A percentile compares a stretch with the other conserved stretches of the same genome.
Evolutionary conservation across 2,797 vertebrate species (phyloP).

Genomic region (Pangasius larnaudii): DNA sequence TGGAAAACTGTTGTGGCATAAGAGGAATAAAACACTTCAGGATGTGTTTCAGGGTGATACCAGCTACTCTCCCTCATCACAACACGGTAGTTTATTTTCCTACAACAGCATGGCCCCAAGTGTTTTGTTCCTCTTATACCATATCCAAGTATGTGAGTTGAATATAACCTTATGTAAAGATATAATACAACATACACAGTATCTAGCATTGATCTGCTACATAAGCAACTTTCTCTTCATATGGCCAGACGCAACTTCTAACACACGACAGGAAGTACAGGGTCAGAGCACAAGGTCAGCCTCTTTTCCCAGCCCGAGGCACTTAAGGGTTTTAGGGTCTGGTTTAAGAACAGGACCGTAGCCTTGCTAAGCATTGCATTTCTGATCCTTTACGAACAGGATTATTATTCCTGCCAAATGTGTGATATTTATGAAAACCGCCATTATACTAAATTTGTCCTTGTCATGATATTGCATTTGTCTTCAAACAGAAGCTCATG

Average conservation of each 20-base stretch:
- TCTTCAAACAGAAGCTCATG: not conserved
- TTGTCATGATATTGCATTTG: too few relatives aligned
- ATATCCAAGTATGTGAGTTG: not conserved
- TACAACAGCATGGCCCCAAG: not conserved
- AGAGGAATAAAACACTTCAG: not conserved
- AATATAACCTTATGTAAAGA: not conserved
- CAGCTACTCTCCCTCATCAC: not conserved
- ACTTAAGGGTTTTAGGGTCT: not conserved
- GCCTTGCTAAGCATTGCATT: not conserved
- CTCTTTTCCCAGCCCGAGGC: not conserved
- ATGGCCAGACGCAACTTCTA: not conserved
- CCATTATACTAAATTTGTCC: not conserved
- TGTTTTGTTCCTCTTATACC: not conserved
- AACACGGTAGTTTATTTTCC: not conserved
- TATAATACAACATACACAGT: not conserved
- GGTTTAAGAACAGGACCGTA: not conserved
- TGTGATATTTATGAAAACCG: not conserved
- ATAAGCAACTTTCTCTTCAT: not conserved
- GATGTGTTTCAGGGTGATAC: not conserved
- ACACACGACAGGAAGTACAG: conserved; percentile 18
- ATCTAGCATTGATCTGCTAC: not conserved
- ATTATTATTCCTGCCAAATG: not conserved
- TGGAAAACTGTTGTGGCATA: not conserved
- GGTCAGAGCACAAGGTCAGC: conserved; percentile 9
- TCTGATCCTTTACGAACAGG: not conserved